Base-by-base conservation (phyloP, 92 coral and sea anemone species). In the Umimayanthus chanpuru region DNA sequence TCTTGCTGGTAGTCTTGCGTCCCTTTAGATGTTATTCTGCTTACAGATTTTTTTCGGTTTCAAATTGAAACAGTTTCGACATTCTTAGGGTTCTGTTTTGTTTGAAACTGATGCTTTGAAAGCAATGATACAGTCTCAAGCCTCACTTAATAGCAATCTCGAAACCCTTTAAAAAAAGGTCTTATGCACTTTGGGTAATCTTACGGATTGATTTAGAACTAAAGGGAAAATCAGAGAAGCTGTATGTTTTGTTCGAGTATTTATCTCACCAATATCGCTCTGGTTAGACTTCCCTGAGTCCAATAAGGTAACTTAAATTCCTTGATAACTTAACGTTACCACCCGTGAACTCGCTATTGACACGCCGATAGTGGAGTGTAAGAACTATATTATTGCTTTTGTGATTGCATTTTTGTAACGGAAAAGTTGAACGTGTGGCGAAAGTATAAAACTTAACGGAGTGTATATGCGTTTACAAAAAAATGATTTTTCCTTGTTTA, bases 341-440 rank as follows among this genome's bases (percentile, higher is more conserved):
- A 83, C 78, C 66, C 28, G 78, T 47, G 66, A 49, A 47, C 78
- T 32, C 53, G 67, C 78, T 12, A 70, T 55, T 30, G 77, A 61
- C 32, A 67, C 65, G 43, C 64, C 20, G 84, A 9, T 3, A 5
- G 41, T 40, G 32, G 71, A 20, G 41, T 86, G 78, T 75, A 72
- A 64, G 71, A 91, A 79, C 79, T 88, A 88, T 58, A 83, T 79
- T 85, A 70, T 26, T 15, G 70, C 7, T 38, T 79, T 79, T 47
- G 9, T 55, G 84, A n/a, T 32, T 80, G 68, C 30, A 20, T 8
- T 16, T 61, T 4, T 61, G 65, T 20, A 56, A 56, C 23, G 70
- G 41, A 79, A 79, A 29, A 29, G 67, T 79, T 56, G 65, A 56
- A 16, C 65, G 65, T 2, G 65, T 14, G 25, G 68, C 7, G 3